Evolutionary conservation across 1,140 invertebrate species (phyloP).

Genomic region (Heliothis virescens): DNA sequence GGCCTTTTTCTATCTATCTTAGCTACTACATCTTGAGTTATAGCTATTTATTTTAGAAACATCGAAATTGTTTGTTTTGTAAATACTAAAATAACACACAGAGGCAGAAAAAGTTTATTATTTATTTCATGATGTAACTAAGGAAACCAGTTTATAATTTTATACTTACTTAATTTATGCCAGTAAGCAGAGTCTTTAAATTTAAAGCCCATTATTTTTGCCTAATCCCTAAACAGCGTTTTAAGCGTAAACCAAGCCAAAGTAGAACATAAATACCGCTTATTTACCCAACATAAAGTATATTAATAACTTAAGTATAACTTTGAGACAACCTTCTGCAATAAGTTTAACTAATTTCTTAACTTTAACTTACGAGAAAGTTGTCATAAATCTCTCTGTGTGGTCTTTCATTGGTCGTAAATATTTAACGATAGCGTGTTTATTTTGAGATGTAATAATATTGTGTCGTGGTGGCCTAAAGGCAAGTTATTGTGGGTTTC

Average conservation of each 20-base stretch:
- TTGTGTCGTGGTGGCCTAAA: not conserved
- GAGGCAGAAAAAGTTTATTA: no score
- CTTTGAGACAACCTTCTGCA: not conserved
- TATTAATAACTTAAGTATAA: not conserved
- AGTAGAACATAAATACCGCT: not conserved
- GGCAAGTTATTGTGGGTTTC: no score
- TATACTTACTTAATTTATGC: no score
- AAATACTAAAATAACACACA: no score
- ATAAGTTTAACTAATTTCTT: not conserved
- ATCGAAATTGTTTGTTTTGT: no score
- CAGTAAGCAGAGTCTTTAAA: no score
- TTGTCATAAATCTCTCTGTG: conserved; percentile 27
- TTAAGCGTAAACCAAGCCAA: not conserved
- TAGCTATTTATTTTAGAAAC: no score
- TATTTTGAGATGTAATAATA: conserved; percentile 35
- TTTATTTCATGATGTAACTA: no score
- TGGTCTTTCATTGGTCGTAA: conserved; percentile 19
- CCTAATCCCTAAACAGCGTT: not conserved
- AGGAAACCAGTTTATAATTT: no score
- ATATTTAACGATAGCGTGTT: conserved; percentile 15
- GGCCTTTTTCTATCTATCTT: no score
- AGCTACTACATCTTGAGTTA: no score
- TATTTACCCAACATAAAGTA: not conserved
- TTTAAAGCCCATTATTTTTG: not conserved
- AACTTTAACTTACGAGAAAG: conserved; percentile 20